Conservation (phyloP, 2,888 invertebrate genomes). For the Scaptomyza caliginosa region DNA sequence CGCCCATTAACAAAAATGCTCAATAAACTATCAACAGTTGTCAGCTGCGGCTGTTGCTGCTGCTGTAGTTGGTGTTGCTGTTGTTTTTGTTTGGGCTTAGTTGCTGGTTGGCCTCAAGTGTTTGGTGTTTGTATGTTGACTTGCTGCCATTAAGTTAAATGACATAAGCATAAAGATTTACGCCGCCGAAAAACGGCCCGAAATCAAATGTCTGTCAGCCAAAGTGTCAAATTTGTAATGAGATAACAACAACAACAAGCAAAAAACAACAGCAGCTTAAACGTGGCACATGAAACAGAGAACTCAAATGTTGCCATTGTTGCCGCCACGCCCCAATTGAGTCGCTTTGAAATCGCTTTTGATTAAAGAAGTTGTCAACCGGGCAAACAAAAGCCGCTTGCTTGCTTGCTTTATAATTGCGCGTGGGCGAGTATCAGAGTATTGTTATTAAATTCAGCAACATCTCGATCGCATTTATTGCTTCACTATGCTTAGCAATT, state of each 20-base stretch:
- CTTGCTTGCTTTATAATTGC: constrained; percentile 52
- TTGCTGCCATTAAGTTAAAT: constrained; percentile 78
- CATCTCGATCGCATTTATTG: constrained; percentile 54
- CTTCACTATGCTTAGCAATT: constrained; percentile 27
- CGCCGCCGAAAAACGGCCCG: constrained; percentile 47
- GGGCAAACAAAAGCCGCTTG: constrained; percentile 49
- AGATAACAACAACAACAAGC: constrained; percentile 37
- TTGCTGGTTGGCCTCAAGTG: constrained; percentile 38
- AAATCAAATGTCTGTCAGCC: constrained; percentile 73
- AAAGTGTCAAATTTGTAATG: constrained; percentile 80
- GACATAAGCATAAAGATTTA: constrained; percentile 80
- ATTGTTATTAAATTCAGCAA: constrained; percentile 21
- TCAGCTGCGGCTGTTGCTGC: constrained; percentile 26
- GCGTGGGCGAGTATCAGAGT: constrained; percentile 57
- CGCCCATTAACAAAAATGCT: constrained; percentile 32
- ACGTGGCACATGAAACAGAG: constrained; percentile 30
- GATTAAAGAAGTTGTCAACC: constrained; percentile 79
- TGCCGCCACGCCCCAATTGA: constrained; percentile 57
- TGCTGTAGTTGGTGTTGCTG: constrained; percentile 10
- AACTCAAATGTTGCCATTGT: constrained; percentile 8
- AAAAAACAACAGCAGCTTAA: constrained; percentile 4
- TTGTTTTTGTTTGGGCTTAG: constrained; percentile 9
- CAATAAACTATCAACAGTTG: constrained; percentile 62
- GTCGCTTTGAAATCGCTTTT: constrained; percentile 47
- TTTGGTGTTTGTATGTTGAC: constrained; percentile 38